These are phyloP conservation scores for Elaphurus davidianus DNA, from an alignment of 2,113 vertebrate species.

Conservation along the genomic window DNA sequence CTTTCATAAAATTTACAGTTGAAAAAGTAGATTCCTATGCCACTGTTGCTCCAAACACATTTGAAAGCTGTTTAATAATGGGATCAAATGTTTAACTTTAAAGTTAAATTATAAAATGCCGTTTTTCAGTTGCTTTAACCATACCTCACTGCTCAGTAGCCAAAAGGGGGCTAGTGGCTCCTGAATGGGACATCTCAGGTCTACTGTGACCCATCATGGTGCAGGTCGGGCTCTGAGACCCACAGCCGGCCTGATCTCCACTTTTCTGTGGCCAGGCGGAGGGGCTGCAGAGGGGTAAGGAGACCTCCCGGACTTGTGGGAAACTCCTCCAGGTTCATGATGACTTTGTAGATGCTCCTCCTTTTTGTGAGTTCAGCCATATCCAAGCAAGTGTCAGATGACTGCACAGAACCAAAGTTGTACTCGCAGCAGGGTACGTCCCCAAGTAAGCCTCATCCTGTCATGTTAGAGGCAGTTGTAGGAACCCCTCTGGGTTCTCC, in stretches of 20 bases:
- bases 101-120: not conserved
- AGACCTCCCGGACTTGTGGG: no score
- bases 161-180: rapidly evolving
- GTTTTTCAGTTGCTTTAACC: not conserved
- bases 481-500: not conserved
- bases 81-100: not conserved
- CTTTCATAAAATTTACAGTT: not conserved
- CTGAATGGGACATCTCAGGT: not conserved
- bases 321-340: not conserved
- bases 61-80: not conserved
- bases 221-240: not conserved
- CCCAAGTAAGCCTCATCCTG: not conserved
- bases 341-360: not conserved
- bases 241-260: not conserved
- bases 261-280: not conserved
- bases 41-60: not conserved
- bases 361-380: not conserved
- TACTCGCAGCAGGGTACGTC: not conserved
- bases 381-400: not conserved
- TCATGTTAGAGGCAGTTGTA: no score
- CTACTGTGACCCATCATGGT: not conserved
- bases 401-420: not conserved
- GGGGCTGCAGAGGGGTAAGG: not conserved
- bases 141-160: not conserved
- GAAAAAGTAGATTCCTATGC: not conserved